Base-by-base conservation (phyloP, 2,797 vertebrate genomes). In the Sebastolobus altivelis region DNA sequence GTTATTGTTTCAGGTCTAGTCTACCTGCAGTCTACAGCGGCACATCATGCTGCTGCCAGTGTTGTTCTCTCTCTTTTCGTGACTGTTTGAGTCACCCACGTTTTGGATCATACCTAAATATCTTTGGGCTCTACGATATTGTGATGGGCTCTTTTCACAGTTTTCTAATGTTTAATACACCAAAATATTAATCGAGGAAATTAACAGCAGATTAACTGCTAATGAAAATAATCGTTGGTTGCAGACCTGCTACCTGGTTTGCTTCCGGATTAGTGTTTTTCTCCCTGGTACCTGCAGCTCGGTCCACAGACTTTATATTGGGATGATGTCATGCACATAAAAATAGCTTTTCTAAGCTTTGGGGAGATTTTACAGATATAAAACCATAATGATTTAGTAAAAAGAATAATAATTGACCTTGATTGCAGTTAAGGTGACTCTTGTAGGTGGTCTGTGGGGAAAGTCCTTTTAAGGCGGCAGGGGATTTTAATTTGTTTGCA, bases 21-120 rank as follows among this genome's bases (percentile, higher is more conserved):
- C 25, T 27, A 65, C 60, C n/a, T 43, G 5, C 43, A 46, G 43
- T 13, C 6, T 40, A 25, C n/a, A 8, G 1, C 22, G 38, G 62
- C 38, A 14, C 11, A 8, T 38, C 5, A 18, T 18, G 56, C 27
- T 38, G 60, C 35, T 0, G 58, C 22, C 22, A 56, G 14, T 31
- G 16, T 59, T 59, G 31, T 22, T 62, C 27, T 22, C 18, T 18
- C 25, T 38, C 14, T 46, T 1, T 68, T 4, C n/a, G 16, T 12
- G 1, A 65, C 43, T 25, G 20, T 72, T 20, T 13, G 6, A 60
- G 10, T 55, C 55, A 5, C 0, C 7, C 22, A 22, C n/a, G 18
- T 40, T 75, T 72, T 75, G 38, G 18, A 60, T 54, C 6, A 38
- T 37, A 37, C 55, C 54, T 67, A 29, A 55, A 62, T 65, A 62